Evolutionary conservation across 2,888 invertebrate genomes (phyloP).

Genomic region (Amphipyra tragopoginis): DNA sequence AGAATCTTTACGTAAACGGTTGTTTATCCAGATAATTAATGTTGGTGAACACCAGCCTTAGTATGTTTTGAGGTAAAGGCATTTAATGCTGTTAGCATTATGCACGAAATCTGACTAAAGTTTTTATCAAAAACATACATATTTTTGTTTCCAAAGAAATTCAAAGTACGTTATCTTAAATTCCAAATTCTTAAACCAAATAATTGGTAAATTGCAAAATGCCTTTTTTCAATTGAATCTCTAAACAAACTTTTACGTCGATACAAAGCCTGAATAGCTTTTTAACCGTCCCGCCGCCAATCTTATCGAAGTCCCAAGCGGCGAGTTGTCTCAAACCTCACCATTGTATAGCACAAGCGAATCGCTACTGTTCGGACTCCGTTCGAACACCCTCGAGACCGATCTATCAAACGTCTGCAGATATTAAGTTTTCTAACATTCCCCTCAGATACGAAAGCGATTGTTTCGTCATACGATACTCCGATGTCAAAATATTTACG

Average conservation of each 20-base stretch:
- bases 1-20: too few species aligned
- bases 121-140: too few species aligned
- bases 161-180: too few species aligned
- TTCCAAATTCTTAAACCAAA: not conserved
- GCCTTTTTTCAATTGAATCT: constrained; percentile 7
- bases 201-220: not conserved
- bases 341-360: constrained; percentile 67
- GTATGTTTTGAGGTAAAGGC: too few species aligned
- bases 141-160: too few species aligned
- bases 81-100: too few species aligned
- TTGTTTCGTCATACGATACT: constrained; percentile 87
- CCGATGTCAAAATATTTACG: constrained; percentile 88
- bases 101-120: too few species aligned
- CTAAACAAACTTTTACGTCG: constrained; percentile 16
- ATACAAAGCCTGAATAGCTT: constrained; percentile 23
- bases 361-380: constrained; percentile 74
- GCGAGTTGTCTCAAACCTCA: constrained; percentile 64
- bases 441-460: constrained; percentile 79
- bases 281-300: constrained; percentile 32
- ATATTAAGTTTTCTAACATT: constrained; percentile 80
- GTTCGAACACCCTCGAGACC: constrained; percentile 77
- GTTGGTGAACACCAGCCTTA: too few species aligned
- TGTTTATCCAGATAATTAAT: too few species aligned
- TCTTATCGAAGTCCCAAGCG: constrained; percentile 63
- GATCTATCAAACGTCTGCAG: constrained; percentile 85